Evolutionary conservation across 2,113 vertebrate species (phyloP).

Genomic region (Aptenodytes forsteri): DNA sequence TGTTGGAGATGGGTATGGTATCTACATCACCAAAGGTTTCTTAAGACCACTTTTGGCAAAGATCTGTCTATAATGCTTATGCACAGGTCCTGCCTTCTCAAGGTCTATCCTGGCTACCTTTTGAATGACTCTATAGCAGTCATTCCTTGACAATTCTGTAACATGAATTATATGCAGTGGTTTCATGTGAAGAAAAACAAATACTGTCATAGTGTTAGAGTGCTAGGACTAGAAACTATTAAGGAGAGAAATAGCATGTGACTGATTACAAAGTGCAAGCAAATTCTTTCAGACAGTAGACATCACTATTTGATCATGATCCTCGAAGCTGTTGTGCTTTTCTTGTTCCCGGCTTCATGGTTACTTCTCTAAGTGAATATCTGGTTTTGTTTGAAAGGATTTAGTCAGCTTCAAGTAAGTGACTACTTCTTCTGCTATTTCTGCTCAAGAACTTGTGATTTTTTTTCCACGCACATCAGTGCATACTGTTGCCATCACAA

Average conservation of each 20-base stretch:
- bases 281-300: background rate
- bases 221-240: background rate
- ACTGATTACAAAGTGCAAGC: background rate
- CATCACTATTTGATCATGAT: background rate
- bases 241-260: background rate
- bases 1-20: background rate
- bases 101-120: background rate
- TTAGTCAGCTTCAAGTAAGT: background rate
- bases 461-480: background rate
- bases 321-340: background rate
- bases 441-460: background rate
- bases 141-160: background rate
- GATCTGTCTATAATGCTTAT: background rate
- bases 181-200: background rate
- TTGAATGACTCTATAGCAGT: background rate
- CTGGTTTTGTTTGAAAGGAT: background rate
- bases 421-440: background rate
- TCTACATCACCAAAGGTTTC: background rate
- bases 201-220: background rate
- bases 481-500: background rate
- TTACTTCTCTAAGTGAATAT: background rate
- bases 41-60: background rate
- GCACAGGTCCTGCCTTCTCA: background rate
- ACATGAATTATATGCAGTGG: background rate
- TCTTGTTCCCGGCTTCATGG: background rate